Evolutionary conservation across 2,888 invertebrate genomes (phyloP).

Genomic region (Clitarchus hookeri): DNA sequence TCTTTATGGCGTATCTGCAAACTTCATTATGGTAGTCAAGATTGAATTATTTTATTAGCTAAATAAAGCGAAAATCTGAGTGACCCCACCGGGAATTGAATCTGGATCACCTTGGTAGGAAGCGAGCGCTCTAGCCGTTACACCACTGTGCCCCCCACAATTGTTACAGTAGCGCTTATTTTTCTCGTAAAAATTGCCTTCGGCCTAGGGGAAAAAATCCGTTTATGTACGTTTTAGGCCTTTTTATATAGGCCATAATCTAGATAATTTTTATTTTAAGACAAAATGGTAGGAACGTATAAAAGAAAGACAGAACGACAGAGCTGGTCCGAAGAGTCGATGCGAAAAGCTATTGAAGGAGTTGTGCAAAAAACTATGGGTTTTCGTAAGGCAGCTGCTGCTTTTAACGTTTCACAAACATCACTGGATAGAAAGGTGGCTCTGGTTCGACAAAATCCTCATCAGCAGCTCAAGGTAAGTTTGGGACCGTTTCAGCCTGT

Average conservation of each 20-base stretch:
- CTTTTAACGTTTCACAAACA: constrained; percentile 39
- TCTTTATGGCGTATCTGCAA: not conserved
- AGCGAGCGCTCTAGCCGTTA: no score
- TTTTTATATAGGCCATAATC: not conserved
- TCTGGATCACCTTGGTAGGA: no score
- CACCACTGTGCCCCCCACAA: no score
- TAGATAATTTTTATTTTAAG: not conserved
- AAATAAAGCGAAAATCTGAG: no score
- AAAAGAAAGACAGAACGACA: constrained; percentile 34
- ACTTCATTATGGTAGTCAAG: not conserved
- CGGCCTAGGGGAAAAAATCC: not conserved
- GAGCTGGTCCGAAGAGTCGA: constrained; percentile 38
- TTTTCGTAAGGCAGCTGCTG: constrained; percentile 35
- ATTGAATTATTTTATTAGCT: not conserved
- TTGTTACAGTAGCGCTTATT: not conserved
- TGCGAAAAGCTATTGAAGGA: constrained; percentile 40
- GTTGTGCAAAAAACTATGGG: constrained; percentile 38
- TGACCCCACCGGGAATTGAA: no score
- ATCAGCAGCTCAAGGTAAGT: not conserved
- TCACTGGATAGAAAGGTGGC: constrained; percentile 40
- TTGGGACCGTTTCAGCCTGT: constrained; percentile 26
- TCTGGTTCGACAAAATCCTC: constrained; percentile 27
- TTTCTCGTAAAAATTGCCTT: not conserved
- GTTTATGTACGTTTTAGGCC: not conserved
- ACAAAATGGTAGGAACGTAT: not conserved